phyloP scores from a whole-genome alignment of 2,888 invertebrate species.

The Pseudococcus viburni region DNA sequence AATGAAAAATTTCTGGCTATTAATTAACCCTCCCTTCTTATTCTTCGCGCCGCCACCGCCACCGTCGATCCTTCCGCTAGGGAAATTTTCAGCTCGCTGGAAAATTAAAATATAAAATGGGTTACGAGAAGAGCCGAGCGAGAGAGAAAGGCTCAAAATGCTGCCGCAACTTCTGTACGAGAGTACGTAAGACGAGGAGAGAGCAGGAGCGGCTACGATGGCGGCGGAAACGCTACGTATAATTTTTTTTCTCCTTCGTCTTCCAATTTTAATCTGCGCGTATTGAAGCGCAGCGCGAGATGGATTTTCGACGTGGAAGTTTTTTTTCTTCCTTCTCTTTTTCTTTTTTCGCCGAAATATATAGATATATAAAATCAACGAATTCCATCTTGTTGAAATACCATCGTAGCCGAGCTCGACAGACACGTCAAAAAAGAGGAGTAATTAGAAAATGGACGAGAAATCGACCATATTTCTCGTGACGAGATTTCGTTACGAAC shows the following conservation, averaged over 20 bases:
- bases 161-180: not conserved
- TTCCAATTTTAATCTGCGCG: conserved; percentile 36
- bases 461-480: not conserved
- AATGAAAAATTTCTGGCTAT: conserved; percentile 66
- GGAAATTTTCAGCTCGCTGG: conserved; percentile 56
- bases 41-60: not conserved
- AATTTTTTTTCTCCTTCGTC: not conserved
- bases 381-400: conserved; percentile 19
- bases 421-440: not conserved
- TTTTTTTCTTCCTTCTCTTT: not conserved
- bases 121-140: not conserved
- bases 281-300: conserved; percentile 19
- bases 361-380: not conserved
- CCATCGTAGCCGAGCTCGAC: not conserved
- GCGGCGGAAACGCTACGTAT: conserved; percentile 23
- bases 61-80: conserved; percentile 56
- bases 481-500: no score
- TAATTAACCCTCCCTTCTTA: conserved; percentile 61
- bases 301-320: not conserved
- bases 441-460: conserved; percentile 23
- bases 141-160: not conserved
- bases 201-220: no score
- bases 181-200: not conserved
- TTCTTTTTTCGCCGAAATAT: not conserved
- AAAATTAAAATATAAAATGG: conserved; percentile 65